Conservation (phyloP, 2,113 vertebrate species). For the Oostethus manadensis region DNA sequence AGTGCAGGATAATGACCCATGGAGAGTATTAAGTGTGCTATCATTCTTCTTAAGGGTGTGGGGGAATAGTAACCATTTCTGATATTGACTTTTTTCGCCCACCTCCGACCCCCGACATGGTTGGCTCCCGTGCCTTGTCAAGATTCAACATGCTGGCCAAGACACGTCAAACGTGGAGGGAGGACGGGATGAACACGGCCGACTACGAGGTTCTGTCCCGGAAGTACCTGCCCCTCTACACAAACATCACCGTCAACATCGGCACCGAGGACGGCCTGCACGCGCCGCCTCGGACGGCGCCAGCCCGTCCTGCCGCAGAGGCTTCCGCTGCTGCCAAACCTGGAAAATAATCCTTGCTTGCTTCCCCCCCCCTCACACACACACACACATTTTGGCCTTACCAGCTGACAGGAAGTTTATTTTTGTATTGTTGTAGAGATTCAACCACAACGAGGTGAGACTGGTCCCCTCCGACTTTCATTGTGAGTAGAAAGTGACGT, state of each 20-base stretch:
- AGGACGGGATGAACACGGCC: constrained; percentile 70
- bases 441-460: too few species aligned
- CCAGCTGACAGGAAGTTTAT: neutral
- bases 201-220: constrained; percentile 70
- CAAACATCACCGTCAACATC: constrained; percentile 79
- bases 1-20: too few species aligned
- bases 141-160: constrained; percentile 78
- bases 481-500: neutral
- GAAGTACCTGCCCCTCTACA: constrained; percentile 72
- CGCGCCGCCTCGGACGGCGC: neutral
- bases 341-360: neutral
- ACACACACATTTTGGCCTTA: constrained; percentile 14
- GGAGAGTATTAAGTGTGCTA: too few species aligned
- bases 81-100: too few species aligned
- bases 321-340: constrained; percentile 13
- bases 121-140: neutral
- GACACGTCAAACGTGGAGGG: constrained; percentile 68
- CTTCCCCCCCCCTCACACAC: too few species aligned
- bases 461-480: too few species aligned
- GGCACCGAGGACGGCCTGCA: constrained; percentile 56
- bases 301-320: neutral
- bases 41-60: too few species aligned
- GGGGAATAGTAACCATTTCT: too few species aligned
- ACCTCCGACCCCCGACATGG: too few species aligned
- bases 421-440: too few species aligned